Evolutionary conservation across 1,140 invertebrate species (phyloP), one percentile per base, ranked within the genome.

Genomic region (Aleiodes sp.): DNA sequence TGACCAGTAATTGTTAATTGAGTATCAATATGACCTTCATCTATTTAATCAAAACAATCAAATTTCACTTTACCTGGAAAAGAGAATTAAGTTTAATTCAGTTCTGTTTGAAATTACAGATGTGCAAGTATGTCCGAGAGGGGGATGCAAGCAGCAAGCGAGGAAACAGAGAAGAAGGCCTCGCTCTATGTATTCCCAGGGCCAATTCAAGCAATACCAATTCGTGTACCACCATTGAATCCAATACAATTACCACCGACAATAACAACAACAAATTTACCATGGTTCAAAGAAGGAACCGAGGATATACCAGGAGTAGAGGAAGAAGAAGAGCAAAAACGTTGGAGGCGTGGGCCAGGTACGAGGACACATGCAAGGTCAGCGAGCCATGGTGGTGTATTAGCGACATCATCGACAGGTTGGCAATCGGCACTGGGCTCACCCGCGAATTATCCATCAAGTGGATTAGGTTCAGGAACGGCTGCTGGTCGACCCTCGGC

Each of bases 371-470:
- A 0, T 84, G 95, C 80, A 35, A 88, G 94, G 31, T 94, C 93
- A 59, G 90, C 93, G 64, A 95, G 93, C 78, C 93, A 95, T 85
- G 92, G 93, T 10, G 92, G 92, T 65, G 87, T 89, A 26, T 84
- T 88, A 4, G 87, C 88, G 14, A 84, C 84, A 70, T 80, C 85
- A 70, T 86, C 82, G 26, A 87, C 86, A 29, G 85, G 64, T 21
- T 74, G 68, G 56, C 79, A 77, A 57, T 56, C 65, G 9, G 73
- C 39, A 21, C 43, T 65, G 10, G 64, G 31, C 16, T 57, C 62
- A 37, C 62, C 37, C 9, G 19, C 26, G n/a, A 41, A 61, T 26
- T 33, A 65, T 70, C 68, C 0, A 16, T 43, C 65, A 35, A 14
- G 56, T 6, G 52, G 52, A 43, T 60, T 60, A 61, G 57, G 87